Evolutionary conservation across 2,113 vertebrate species (phyloP).

Genomic region (Girardinichthys multiradiatus): DNA sequence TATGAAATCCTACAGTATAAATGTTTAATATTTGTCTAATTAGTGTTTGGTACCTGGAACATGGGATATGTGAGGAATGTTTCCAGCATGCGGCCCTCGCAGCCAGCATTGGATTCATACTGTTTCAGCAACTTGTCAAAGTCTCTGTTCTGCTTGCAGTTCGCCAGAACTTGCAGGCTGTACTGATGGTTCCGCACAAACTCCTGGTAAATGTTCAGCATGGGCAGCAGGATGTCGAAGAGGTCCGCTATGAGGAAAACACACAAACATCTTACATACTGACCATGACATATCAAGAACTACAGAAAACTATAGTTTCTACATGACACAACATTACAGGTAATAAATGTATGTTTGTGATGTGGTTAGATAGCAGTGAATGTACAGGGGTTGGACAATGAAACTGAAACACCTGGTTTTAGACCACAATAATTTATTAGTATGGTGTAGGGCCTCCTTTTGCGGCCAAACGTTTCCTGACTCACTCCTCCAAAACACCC

Average conservation of each 20-base stretch:
- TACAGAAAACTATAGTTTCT: background rate
- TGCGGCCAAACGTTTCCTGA: too few relatives aligned
- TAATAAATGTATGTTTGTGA: background rate
- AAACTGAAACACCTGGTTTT: too few relatives aligned
- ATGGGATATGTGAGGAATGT: constrained; percentile 97
- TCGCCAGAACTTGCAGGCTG: constrained; percentile 93
- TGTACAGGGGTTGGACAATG: too few relatives aligned
- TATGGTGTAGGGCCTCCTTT: too few relatives aligned
- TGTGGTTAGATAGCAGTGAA: background rate
- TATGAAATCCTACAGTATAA: too few relatives aligned
- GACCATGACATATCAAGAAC: too few relatives aligned
- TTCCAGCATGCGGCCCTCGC: constrained; percentile 93
- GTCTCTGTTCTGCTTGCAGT: constrained; percentile 96
- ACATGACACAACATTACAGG: background rate
- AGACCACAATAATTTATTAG: too few relatives aligned
- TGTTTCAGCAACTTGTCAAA: constrained; percentile 97
- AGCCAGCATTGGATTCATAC: constrained; percentile 92
- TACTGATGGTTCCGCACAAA: constrained; percentile 97
- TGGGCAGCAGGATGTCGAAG: constrained; percentile 96
- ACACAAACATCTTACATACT: background rate
- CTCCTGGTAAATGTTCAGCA: constrained; percentile 98
- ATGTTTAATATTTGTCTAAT: too few relatives aligned
- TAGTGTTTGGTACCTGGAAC: constrained; percentile 86
- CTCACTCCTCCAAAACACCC: too few relatives aligned
- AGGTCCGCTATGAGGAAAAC: constrained; percentile 85